These are phyloP conservation scores for Osmerus mordax DNA, from an alignment of 2,113 vertebrate species.

Conservation along the genomic window DNA sequence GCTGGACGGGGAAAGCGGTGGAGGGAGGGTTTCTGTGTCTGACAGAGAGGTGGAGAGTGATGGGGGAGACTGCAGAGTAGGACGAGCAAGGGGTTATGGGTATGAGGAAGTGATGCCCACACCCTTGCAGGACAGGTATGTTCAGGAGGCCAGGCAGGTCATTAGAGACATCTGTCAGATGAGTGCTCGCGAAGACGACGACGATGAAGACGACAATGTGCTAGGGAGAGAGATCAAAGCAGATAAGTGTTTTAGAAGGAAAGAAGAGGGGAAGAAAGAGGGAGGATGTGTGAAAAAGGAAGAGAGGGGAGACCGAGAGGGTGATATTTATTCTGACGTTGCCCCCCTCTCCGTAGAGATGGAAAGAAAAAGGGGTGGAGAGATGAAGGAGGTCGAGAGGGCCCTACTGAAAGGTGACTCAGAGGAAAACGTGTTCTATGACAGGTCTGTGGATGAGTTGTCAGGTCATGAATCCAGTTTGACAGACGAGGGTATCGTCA, in stretches of 20 bases:
- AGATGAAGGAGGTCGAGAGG: conserved; percentile 18
- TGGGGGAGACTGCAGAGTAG: conserved; percentile 55
- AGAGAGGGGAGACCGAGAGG: conserved; percentile 26
- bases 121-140: conserved; percentile 84
- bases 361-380: conserved; percentile 42
- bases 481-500: conserved; percentile 95
- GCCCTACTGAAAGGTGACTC: conserved; percentile 60
- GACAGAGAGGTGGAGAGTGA: conserved; percentile 72
- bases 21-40: conserved; percentile 48
- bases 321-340: conserved; percentile 11
- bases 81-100: conserved; percentile 48
- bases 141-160: conserved; percentile 91
- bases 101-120: conserved; percentile 75
- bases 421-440: conserved; percentile 68
- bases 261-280: conserved; percentile 25
- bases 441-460: conserved; percentile 83
- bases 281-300: conserved; percentile 26
- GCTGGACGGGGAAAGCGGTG: conserved; percentile 55
- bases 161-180: conserved; percentile 95
- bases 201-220: conserved; percentile 70
- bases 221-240: conserved; percentile 19
- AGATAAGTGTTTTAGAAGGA: conserved; percentile 35
- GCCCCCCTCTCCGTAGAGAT: conserved; percentile 3
- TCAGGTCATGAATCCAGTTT: conserved; percentile 89
- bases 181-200: conserved; percentile 75